phyloP scores from a whole-genome alignment of 2,797 vertebrate species.

The Labroides dimidiatus region DNA sequence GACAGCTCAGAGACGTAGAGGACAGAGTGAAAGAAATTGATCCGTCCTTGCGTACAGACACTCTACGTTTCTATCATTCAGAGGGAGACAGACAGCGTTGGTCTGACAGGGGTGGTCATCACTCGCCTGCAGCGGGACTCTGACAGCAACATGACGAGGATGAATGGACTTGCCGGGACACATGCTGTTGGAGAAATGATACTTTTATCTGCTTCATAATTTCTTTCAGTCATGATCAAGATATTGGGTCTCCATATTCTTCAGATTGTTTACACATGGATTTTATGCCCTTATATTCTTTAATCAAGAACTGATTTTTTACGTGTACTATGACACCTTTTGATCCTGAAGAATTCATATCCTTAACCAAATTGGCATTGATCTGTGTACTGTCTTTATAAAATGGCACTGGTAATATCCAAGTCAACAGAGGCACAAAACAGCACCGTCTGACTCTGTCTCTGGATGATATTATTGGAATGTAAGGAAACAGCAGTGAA shows the following conservation, averaged over 20 bases:
- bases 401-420: conserved; percentile 6
- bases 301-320: not conserved
- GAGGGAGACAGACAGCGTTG: conserved; percentile 72
- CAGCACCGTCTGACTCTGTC: conserved; percentile 1
- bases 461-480: conserved; percentile 55
- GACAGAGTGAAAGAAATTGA: conserved; percentile 74
- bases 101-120: conserved; percentile 81
- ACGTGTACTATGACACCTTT: conserved; percentile 6
- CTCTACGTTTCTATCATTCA: conserved; percentile 83
- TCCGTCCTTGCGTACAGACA: conserved; percentile 72
- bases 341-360: conserved; percentile 9
- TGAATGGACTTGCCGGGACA: conserved; percentile 73
- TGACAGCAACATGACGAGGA: conserved; percentile 85
- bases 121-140: conserved; percentile 75
- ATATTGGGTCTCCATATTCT: conserved; percentile 22
- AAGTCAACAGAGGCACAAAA: conserved; percentile 7
- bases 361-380: conserved; percentile 1
- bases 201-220: conserved; percentile 63
- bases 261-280: not conserved
- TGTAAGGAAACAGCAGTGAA: conserved; percentile 57
- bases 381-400: conserved; percentile 9
- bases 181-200: conserved; percentile 52
- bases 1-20: conserved; percentile 55
- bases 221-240: conserved; percentile 47
- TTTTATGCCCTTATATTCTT: not conserved